Evolutionary conservation across 2,888 invertebrate genomes (phyloP).

Genomic region (Andrena marginata): DNA sequence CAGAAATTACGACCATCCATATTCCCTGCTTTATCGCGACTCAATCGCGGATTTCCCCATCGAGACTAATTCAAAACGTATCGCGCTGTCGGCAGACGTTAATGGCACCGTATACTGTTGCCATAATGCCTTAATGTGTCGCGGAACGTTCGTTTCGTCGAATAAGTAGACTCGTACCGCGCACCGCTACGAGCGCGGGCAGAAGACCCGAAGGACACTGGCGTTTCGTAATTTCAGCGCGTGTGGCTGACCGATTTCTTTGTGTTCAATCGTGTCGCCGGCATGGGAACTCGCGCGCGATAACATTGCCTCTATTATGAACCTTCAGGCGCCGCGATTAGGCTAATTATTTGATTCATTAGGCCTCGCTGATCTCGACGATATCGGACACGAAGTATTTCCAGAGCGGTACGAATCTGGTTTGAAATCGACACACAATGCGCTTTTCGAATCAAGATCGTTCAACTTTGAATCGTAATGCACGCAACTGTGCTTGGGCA

Average conservation of each 20-base stretch:
- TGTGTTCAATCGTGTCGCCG: constrained; percentile 53
- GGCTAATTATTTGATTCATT: constrained; percentile 65
- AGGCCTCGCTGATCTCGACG: constrained; percentile 61
- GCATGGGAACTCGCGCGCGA: constrained; percentile 24
- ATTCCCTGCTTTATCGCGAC: background rate
- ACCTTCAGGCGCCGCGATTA: constrained; percentile 27
- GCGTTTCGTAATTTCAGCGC: constrained; percentile 57
- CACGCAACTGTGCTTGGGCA: background rate
- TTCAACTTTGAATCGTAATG: background rate
- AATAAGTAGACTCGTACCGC: constrained; percentile 1
- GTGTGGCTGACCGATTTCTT: constrained; percentile 59
- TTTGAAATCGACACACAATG: background rate
- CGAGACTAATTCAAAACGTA: constrained; percentile 10
- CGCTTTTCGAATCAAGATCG: background rate
- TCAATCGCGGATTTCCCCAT: constrained; percentile 19
- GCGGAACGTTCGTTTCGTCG: constrained; percentile 12
- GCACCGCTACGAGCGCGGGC: constrained; percentile 22
- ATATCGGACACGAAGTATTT: constrained; percentile 47
- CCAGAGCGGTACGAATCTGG: background rate
- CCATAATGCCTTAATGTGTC: too few relatives aligned
- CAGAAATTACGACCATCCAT: constrained; percentile 19
- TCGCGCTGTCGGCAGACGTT: constrained; percentile 5
- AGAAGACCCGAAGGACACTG: constrained; percentile 51
- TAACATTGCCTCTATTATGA: constrained; percentile 9
- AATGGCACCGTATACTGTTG: too few relatives aligned